A percentile compares a stretch with the other conserved stretches of the same genome.
phyloP scores from a whole-genome alignment of 2,888 invertebrate species.

The Drosophila leonis region DNA sequence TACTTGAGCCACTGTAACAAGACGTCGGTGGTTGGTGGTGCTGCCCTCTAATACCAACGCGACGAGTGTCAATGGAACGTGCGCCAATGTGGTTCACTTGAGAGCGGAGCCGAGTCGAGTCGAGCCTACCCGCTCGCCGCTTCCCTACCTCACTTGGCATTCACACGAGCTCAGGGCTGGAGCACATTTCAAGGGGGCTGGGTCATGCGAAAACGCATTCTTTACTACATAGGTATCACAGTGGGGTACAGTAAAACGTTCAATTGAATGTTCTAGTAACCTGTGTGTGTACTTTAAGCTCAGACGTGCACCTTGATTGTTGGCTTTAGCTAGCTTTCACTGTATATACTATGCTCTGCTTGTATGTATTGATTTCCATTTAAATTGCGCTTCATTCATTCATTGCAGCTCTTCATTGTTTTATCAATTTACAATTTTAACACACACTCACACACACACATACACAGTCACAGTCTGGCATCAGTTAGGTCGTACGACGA shows the following conservation, averaged over 20 bases:
- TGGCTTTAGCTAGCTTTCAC: neutral
- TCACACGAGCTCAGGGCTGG: conserved; percentile 52
- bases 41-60: conserved; percentile 47
- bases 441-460: conserved; percentile 52
- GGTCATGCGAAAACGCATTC: conserved; percentile 38
- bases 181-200: conserved; percentile 32
- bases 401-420: conserved; percentile 65
- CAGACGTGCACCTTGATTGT: neutral
- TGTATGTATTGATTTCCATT: conserved; percentile 72
- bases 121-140: neutral
- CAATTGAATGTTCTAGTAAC: neutral
- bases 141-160: conserved; percentile 36
- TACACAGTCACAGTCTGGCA: conserved; percentile 19
- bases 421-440: conserved; percentile 79
- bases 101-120: neutral
- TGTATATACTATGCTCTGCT: conserved; percentile 16
- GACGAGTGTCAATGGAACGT: conserved; percentile 55
- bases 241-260: neutral
- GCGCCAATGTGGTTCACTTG: conserved; percentile 49
- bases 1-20: conserved; percentile 37
- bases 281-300: neutral
- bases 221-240: conserved; percentile 16
- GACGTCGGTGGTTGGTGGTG: conserved; percentile 7
- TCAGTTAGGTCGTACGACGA: conserved; percentile 28
- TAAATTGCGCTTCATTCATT: conserved; percentile 75